Percentiles rank a stretch among this genome's conserved stretches.
phyloP scores from a whole-genome alignment of 2,888 invertebrate species.

The Tetropium fuscum region DNA sequence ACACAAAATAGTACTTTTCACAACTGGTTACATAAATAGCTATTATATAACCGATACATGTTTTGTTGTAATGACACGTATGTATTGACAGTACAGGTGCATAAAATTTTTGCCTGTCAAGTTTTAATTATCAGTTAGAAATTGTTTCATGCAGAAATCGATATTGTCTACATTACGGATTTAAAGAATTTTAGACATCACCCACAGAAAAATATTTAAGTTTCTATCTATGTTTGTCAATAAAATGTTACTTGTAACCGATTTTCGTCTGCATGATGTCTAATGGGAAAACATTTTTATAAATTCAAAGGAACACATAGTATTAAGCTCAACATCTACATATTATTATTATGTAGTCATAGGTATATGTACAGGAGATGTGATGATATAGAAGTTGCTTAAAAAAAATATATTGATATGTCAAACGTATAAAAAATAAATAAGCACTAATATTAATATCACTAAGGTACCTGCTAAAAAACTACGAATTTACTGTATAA shows the following conservation, averaged over 20 bases:
- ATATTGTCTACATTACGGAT: constrained; percentile 39
- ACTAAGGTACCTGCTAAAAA: constrained; percentile 31
- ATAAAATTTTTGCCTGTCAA: constrained; percentile 4
- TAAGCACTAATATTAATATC: constrained; percentile 45
- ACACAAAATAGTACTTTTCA: too few relatives aligned
- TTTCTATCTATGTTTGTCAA: not conserved
- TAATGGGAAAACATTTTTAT: constrained; percentile 6
- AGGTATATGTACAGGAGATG: constrained; percentile 28
- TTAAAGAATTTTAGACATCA: constrained; percentile 30
- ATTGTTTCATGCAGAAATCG: constrained; percentile 37
- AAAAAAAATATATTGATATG: constrained; percentile 48
- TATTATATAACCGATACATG: too few relatives aligned
- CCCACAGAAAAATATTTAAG: constrained; percentile 29
- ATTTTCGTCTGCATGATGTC: not conserved
- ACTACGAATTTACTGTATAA: too few relatives aligned
- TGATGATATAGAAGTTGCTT: constrained; percentile 32
- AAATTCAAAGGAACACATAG: constrained; percentile 22
- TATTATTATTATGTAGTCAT: constrained; percentile 34
- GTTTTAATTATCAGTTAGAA: constrained; percentile 20
- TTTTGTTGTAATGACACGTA: too few relatives aligned
- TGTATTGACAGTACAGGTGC: not conserved
- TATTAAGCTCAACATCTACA: constrained; percentile 43
- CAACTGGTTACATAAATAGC: too few relatives aligned
- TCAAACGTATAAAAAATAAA: constrained; percentile 50
- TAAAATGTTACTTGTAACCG: not conserved